Percentiles rank a stretch among this genome's conserved stretches.
These are phyloP conservation scores for Phodopus roborovskii DNA, from an alignment of 2,113 vertebrate species.

Conservation along the genomic window DNA sequence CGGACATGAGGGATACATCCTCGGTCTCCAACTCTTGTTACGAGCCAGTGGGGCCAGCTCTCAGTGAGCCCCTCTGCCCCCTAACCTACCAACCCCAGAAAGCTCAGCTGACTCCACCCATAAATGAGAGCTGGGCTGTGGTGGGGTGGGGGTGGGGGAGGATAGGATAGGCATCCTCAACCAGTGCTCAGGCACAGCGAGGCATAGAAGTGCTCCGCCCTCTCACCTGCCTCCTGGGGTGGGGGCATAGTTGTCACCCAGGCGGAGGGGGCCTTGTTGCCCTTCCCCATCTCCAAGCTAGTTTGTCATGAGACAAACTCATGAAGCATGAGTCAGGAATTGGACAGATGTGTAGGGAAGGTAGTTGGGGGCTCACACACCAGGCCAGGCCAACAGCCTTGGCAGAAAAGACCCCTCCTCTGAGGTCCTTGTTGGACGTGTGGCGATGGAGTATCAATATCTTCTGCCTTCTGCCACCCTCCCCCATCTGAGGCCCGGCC, in stretches of 20 bases:
- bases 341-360: background rate
- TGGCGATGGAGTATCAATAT: rapidly evolving
- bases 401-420: background rate
- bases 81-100: background rate
- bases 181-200: background rate
- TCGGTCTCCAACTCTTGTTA: background rate
- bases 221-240: background rate
- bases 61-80: background rate
- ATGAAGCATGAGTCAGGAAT: background rate
- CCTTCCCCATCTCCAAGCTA: background rate
- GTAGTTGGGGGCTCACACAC: rapidly evolving
- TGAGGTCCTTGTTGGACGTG: background rate
- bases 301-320: background rate
- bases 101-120: background rate
- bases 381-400: background rate
- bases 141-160: background rate
- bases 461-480: background rate
- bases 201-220: background rate
- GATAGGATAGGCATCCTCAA: background rate
- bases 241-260: background rate
- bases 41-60: background rate
- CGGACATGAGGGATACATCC: background rate
- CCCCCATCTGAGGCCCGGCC: background rate
- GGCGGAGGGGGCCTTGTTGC: background rate
- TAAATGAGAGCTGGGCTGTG: background rate